Evolutionary conservation across 2,888 invertebrate genomes (phyloP).

Genomic region (Rotaria macrura): DNA sequence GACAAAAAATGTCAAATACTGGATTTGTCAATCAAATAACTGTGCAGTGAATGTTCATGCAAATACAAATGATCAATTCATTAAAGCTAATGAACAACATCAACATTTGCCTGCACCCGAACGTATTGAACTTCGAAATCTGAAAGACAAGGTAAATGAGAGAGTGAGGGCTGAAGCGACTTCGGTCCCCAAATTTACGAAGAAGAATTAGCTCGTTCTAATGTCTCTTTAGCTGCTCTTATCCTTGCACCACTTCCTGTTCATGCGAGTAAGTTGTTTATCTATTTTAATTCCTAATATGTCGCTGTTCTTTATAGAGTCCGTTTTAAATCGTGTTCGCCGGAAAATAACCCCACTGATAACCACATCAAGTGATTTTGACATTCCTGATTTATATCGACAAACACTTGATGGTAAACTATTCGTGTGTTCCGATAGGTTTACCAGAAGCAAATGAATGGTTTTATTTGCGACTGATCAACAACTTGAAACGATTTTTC

Average conservation of each 20-base stretch:
- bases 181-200: no score
- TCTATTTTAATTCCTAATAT: neutral
- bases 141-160: neutral
- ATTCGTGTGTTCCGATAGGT: neutral
- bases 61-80: neutral
- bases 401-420: neutral
- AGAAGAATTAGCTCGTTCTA: no score
- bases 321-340: no score
- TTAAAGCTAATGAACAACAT: neutral
- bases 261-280: no score
- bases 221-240: neutral
- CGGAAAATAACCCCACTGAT: neutral
- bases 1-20: neutral
- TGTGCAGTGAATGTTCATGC: neutral
- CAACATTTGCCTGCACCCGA: neutral
- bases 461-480: neutral
- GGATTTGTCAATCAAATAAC: neutral
- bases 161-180: neutral
- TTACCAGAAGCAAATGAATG: neutral
- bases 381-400: no score
- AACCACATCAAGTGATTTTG: no score
- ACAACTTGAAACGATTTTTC: neutral
- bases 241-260: neutral
- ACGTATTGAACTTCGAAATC: neutral
- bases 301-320: neutral